Evolutionary conservation across 2,888 invertebrate species (phyloP).

Genomic region (Anagyrus pseudococci): DNA sequence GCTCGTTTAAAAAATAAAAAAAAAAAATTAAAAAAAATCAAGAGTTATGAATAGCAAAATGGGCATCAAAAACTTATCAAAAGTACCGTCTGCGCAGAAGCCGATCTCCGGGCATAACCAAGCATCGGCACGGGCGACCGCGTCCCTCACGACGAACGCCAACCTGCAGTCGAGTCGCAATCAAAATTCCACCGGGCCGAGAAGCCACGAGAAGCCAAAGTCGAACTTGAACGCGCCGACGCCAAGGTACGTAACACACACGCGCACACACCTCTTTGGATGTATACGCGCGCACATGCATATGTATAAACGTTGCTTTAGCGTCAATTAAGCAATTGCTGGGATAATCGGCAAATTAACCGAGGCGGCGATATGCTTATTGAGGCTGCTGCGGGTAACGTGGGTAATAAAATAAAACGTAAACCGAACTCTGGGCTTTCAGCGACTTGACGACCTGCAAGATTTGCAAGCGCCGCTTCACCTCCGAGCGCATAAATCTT

Average conservation of each 20-base stretch:
- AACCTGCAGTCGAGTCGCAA: background rate
- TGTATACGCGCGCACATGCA: too few relatives aligned
- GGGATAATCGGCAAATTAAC: too few relatives aligned
- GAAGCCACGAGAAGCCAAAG: too few relatives aligned
- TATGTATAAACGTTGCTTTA: too few relatives aligned
- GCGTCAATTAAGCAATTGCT: too few relatives aligned
- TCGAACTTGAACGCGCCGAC: too few relatives aligned
- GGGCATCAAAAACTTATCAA: slow-evolving; percentile 35
- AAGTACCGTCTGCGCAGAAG: slow-evolving; percentile 36
- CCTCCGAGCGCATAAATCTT: slow-evolving; percentile 77
- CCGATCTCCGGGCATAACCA: too few relatives aligned
- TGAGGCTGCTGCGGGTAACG: too few relatives aligned
- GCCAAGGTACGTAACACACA: too few relatives aligned
- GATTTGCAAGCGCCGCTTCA: slow-evolving; percentile 82
- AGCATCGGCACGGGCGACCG: slow-evolving; percentile 40
- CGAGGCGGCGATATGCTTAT: too few relatives aligned
- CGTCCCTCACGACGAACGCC: slow-evolving; percentile 40
- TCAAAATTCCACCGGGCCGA: background rate
- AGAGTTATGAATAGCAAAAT: slow-evolving; percentile 1
- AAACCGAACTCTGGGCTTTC: slow-evolving; percentile 6
- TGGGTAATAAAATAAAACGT: background rate
- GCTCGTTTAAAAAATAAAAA: slow-evolving; percentile 26
- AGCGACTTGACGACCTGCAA: slow-evolving; percentile 65
- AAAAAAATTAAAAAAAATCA: background rate
- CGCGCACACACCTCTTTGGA: too few relatives aligned